phyloP scores from a whole-genome alignment of 2,888 invertebrate species.

The Bibio marci region DNA sequence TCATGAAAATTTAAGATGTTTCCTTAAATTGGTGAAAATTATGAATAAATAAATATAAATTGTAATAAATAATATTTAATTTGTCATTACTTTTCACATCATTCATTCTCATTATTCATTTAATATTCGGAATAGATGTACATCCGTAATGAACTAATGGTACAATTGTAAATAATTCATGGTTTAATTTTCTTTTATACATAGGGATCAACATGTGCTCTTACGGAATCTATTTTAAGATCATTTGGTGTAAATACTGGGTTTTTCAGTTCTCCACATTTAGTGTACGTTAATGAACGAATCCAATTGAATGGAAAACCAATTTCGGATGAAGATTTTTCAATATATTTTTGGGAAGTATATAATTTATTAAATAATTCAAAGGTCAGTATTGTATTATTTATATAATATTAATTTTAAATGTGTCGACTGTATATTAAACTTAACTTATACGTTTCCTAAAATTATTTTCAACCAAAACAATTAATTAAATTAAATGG shows the following conservation, averaged over 20 bases:
- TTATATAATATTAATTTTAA: neutral
- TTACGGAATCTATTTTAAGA: slow-evolving; percentile 76
- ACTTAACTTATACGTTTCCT: neutral
- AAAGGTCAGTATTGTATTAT: slow-evolving; percentile 24
- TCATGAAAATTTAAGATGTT: too few relatives aligned
- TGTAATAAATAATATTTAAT: too few relatives aligned
- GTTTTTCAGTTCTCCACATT: slow-evolving; percentile 91
- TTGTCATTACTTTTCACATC: too few relatives aligned
- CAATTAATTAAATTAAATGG: too few relatives aligned
- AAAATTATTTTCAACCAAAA: neutral
- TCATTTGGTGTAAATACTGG: slow-evolving; percentile 76
- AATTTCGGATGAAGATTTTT: slow-evolving; percentile 54
- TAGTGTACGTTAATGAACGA: slow-evolving; percentile 80
- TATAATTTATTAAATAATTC: slow-evolving; percentile 40
- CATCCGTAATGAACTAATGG: too few relatives aligned
- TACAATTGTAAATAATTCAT: too few relatives aligned
- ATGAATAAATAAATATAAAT: too few relatives aligned
- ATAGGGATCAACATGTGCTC: slow-evolving; percentile 81
- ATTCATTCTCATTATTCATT: too few relatives aligned
- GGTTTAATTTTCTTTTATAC: too few relatives aligned
- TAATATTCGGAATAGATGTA: too few relatives aligned
- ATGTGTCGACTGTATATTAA: neutral
- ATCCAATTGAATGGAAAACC: slow-evolving; percentile 75
- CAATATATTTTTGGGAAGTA: slow-evolving; percentile 65
- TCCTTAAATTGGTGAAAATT: too few relatives aligned